Base-by-base conservation (phyloP, 2,113 vertebrate species). In the Odobenus rosmarus region DNA sequence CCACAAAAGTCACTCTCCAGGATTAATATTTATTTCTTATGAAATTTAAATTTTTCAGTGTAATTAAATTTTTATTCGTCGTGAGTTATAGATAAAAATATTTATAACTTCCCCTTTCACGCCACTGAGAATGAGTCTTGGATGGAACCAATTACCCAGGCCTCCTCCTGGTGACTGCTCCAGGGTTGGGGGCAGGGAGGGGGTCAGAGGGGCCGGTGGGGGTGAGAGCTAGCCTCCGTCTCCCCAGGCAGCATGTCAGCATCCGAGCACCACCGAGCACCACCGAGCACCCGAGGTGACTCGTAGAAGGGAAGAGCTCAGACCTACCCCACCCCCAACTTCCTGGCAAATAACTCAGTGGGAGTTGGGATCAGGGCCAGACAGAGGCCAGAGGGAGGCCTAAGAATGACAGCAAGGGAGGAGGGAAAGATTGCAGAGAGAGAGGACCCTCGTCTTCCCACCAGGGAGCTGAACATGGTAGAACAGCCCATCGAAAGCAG, bases 61-160 rank as follows among this genome's bases (percentile, higher is more conserved):
- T 67, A 97, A 89, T 85, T 83, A 92, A 98, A 80, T 95, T 97
- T 98, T 95, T 76, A 97, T 98, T 98, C 95, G 0, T 96, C 76
- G 67, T 93, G 95, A 97, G 97, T 97, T 98, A 98, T 97, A 97
- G 96, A 87, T 69, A 83, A 98, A 98, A 96, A 51, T 93, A 84
- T 84, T 46, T 97, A 59, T 96, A 92, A 96, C 97, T 92, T 89
- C 89, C 57, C 64, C 95, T 96, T 98, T 96, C n/a, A 0, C 42
- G 28, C 79, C 87, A 95, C 71, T 3, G 72, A 97, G 92, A 95
- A 53, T 49, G 55, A 97, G 82, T 72, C 81, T 96, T 93, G 62
- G 87, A 93, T 64, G 81, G 46, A 92, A 31, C 93, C 94, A 84
- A 79, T 95, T 96, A 95, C 42, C 33, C 12, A 51, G 64, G 77